phyloP scores from a whole-genome alignment of 2,797 vertebrate genomes.

The Semaprochilodus insignis region DNA sequence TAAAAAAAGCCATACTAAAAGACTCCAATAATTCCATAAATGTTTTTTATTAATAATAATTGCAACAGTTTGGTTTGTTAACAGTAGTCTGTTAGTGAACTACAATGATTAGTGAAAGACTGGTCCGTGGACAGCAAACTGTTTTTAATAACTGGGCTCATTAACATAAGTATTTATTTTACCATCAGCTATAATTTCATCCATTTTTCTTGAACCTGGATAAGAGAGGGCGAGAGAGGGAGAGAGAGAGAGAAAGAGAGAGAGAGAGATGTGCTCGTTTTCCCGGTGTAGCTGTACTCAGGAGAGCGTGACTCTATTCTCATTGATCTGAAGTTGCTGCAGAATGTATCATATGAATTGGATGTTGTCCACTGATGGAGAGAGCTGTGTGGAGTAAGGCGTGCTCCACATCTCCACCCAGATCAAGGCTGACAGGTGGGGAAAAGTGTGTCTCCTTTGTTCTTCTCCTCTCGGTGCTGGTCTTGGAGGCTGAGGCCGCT shows the following conservation, averaged over 20 bases:
- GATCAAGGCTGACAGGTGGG: conserved; percentile 46
- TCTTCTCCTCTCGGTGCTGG: conserved; percentile 27
- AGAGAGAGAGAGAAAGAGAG: neutral
- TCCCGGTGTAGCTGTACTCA: neutral
- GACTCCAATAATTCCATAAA: neutral
- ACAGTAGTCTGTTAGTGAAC: neutral
- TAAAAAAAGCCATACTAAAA: no score
- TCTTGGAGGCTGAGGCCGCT: conserved; percentile 18
- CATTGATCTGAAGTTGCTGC: neutral
- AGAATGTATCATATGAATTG: conserved; percentile 1
- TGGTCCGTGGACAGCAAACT: no score
- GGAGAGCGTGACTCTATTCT: neutral
- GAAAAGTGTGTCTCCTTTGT: conserved; percentile 36
- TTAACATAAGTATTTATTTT: no score
- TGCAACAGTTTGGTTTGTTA: neutral
- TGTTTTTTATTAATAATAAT: no score
- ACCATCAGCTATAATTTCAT: neutral
- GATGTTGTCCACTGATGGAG: conserved; percentile 23
- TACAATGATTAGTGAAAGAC: no score
- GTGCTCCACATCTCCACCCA: conserved; percentile 7
- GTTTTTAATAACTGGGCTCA: no score
- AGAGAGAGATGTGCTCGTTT: neutral
- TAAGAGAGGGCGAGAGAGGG: no score
- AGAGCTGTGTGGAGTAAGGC: conserved; percentile 18
- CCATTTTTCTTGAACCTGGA: neutral